Conservation (phyloP, 2,113 vertebrate species). For the Callithrix jacchus region DNA sequence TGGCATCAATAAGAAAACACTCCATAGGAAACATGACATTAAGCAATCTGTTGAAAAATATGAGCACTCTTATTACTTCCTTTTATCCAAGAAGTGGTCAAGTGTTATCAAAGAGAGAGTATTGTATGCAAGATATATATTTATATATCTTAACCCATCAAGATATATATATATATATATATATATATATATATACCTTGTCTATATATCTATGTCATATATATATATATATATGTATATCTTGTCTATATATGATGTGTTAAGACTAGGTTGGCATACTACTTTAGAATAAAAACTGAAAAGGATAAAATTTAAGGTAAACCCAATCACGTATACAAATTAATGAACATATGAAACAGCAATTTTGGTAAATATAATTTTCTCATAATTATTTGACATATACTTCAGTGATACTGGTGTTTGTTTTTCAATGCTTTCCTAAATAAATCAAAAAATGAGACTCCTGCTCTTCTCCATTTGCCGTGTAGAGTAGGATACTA, state of each 20-base stretch:
- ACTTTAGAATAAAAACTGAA: background rate
- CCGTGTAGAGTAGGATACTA: accelerated
- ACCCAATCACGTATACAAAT: background rate
- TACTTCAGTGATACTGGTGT: background rate
- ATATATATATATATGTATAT: too few relatives aligned
- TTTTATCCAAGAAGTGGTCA: background rate
- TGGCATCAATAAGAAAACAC: background rate
- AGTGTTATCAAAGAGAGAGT: background rate
- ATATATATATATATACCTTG: too few relatives aligned
- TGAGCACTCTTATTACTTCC: background rate
- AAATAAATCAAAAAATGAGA: background rate
- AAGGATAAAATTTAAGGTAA: background rate
- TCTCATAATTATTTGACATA: background rate
- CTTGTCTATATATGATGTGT: too few relatives aligned
- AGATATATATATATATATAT: accelerated
- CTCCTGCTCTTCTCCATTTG: background rate
- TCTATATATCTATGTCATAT: too few relatives aligned
- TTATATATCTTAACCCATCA: too few relatives aligned
- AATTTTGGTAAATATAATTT: background rate
- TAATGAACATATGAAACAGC: background rate
- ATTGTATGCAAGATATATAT: background rate
- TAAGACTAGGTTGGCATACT: background rate
- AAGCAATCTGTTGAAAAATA: background rate
- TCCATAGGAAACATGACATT: background rate
- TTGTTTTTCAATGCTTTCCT: background rate